Percentiles rank a stretch among this genome's conserved stretches.
These are phyloP conservation scores for Auanema freiburgensis DNA, from an alignment of 2,888 invertebrate genomes.

Conservation along the genomic window DNA sequence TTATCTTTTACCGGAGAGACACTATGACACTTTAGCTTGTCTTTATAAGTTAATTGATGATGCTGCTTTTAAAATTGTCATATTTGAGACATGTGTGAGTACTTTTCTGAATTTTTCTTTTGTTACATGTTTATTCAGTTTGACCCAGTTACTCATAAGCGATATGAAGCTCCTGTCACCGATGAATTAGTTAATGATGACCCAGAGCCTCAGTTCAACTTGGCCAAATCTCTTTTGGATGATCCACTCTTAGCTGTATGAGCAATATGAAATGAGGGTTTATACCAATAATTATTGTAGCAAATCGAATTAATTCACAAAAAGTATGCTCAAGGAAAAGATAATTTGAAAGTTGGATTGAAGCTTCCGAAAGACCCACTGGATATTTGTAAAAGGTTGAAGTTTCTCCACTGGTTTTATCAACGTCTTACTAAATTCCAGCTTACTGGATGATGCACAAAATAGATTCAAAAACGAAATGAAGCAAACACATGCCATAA, in stretches of 20 bases:
- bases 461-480: no score
- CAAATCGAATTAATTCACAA: constrained; percentile 16
- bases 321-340: constrained; percentile 8
- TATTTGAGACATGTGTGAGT: constrained; percentile 25
- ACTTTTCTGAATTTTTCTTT: background rate
- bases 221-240: background rate
- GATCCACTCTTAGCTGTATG: constrained; percentile 16
- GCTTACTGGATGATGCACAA: no score
- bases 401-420: background rate
- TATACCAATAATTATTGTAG: background rate
- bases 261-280: background rate
- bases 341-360: background rate
- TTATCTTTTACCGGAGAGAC: constrained; percentile 6
- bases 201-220: constrained; percentile 1
- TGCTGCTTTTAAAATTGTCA: constrained; percentile 26
- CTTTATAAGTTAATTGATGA: constrained; percentile 26
- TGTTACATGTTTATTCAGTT: constrained; percentile 21
- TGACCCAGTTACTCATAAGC: constrained; percentile 25
- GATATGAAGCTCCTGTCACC: constrained; percentile 18
- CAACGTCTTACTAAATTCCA: no score
- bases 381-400: background rate
- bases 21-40: constrained; percentile 27
- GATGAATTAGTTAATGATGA: constrained; percentile 9
- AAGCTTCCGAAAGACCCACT: background rate
- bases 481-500: no score